Base-by-base conservation (phyloP, 2,113 vertebrate genomes). In the Pelvicachromis taeniatus region DNA sequence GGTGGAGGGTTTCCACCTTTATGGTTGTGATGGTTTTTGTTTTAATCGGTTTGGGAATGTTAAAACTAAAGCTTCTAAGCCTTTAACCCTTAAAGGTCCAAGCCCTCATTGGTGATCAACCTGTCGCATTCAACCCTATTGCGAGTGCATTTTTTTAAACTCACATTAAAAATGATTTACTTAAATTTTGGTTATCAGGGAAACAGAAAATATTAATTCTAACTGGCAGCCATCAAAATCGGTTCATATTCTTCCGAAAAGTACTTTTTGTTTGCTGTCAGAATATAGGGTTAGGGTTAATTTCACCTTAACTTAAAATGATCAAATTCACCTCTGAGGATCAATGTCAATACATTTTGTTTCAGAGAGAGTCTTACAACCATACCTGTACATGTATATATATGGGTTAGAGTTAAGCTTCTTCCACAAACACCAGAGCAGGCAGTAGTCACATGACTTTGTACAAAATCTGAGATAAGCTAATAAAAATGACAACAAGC, bases 61-160 rank as follows among this genome's bases (percentile, higher is more conserved):
- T 31, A 17, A 17, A 58, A 58, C 26, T 31, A 31, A 59, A 59
- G 31, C 14, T 1, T 59, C 1, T 59, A 0, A 31, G 8, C 56
- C 56, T 59, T 33, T 61, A 0, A 19, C 19, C 9, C 29, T 6
- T 31, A 59, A 31, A 61, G 29, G 16, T 61, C 58, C 19, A 35
- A 61, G 29, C 5, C 16, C 33, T 19, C 58, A 61, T 33, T 61
- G 16, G 29, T 14, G n/a, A n/a, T 68, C 35, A 68, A 40, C 63
- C n/a, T 68, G 12, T 16, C 35, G 35, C 63, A 42, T 23, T 42
- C n/a, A 23, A 0, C 63, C 59, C 31, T 35, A 12, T 35, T 68
- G 21, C 63, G 23, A n/a, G 12, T 21, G n/a, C 63, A 16, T 68
- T 68, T 16, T 14, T 59, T 4, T 0, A 0, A n/a, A 14, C 7